Percentiles rank a stretch among this genome's conserved stretches.
Evolutionary conservation across 2,797 vertebrate species (phyloP).

Genomic region (Channa striata): DNA sequence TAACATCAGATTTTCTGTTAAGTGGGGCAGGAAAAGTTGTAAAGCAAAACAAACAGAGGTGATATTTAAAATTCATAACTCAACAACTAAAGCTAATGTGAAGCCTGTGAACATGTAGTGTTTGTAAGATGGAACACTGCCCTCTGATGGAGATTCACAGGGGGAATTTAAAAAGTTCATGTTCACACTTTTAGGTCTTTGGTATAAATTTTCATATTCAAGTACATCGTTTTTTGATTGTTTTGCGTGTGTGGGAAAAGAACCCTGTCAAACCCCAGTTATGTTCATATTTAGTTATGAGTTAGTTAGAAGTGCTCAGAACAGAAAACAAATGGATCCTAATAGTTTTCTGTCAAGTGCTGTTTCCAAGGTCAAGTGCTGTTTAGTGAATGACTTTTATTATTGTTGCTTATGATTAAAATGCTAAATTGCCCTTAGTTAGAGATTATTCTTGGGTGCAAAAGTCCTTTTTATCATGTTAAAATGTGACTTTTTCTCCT

Average conservation of each 20-base stretch:
- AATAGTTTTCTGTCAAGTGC: no score
- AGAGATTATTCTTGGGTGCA: no score
- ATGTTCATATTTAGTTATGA: no score
- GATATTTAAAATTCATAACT: constrained; percentile 19
- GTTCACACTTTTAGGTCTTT: background rate
- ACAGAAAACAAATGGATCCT: no score
- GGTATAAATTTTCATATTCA: background rate
- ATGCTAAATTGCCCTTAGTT: no score
- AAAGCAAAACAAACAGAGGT: constrained; percentile 1
- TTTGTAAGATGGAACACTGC: constrained; percentile 45
- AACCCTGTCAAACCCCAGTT: no score
- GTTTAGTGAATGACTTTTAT: no score
- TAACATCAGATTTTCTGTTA: constrained; percentile 32
- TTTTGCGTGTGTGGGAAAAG: no score
- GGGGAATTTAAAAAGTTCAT: background rate
- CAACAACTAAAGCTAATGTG: constrained; percentile 13
- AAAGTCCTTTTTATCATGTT: no score
- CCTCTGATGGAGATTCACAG: constrained; percentile 42
- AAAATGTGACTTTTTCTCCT: background rate
- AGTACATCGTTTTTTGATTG: background rate
- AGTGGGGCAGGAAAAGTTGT: constrained; percentile 27
- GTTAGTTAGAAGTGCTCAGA: no score
- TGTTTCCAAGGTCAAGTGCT: no score
- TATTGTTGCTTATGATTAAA: no score
- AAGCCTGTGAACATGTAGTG: background rate